Conservation (phyloP, 2,797 vertebrate genomes). For the Hylomyscus alleni region DNA sequence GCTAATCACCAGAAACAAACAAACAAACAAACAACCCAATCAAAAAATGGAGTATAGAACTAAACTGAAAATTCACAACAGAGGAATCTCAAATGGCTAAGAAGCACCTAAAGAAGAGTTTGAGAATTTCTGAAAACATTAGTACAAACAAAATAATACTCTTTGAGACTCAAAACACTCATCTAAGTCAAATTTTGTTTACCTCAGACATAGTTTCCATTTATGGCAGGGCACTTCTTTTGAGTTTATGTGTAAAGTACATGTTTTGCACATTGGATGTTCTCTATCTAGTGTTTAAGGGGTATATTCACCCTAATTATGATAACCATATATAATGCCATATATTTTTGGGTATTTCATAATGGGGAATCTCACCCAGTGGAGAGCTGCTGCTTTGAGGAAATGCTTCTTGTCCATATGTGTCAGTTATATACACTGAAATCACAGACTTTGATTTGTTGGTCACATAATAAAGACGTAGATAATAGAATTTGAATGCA, state of each 20-base stretch:
- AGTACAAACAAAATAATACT: background rate
- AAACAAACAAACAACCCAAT: too few relatives aligned
- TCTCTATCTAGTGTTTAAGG: background rate
- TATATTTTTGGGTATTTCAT: background rate
- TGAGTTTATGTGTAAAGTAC: too few relatives aligned
- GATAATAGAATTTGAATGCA: background rate
- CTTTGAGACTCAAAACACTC: background rate
- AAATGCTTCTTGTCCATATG: background rate
- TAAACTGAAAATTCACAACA: too few relatives aligned
- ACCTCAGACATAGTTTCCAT: background rate
- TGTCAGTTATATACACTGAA: background rate
- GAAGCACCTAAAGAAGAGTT: background rate
- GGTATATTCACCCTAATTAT: background rate
- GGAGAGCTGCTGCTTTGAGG: background rate
- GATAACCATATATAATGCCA: background rate
- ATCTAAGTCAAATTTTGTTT: background rate
- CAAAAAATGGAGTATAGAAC: too few relatives aligned
- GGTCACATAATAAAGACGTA: background rate
- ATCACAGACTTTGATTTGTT: conserved; percentile 34
- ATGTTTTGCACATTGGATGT: background rate
- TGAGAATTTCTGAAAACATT: background rate
- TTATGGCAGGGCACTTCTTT: background rate
- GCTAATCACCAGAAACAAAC: too few relatives aligned
- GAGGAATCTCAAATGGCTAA: too few relatives aligned
- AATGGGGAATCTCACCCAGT: background rate